These are phyloP conservation scores for Somateria mollissima DNA, from an alignment of 2,797 vertebrate species.

Conservation along the genomic window DNA sequence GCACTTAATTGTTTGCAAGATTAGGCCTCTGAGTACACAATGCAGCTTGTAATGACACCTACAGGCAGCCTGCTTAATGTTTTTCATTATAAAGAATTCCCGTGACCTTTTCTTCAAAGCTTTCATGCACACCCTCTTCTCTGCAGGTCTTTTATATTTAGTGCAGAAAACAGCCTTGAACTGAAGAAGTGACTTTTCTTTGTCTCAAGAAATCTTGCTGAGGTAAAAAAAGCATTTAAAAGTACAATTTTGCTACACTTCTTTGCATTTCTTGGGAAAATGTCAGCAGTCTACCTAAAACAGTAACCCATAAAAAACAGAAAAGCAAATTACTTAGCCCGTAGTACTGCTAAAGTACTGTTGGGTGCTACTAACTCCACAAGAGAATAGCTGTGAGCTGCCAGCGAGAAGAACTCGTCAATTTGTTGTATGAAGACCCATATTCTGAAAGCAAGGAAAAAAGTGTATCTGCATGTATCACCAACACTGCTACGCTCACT, in stretches of 20 bases:
- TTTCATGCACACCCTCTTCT: background rate
- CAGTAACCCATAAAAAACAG: background rate
- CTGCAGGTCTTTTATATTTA: constrained; percentile 12
- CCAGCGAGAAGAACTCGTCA: background rate
- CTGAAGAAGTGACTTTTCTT: constrained; percentile 36
- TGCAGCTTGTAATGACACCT: constrained; percentile 43
- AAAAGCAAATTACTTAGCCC: background rate
- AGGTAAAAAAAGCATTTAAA: constrained; percentile 13
- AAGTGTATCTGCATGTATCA: background rate
- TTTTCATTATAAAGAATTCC: constrained; percentile 8
- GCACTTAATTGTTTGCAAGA: constrained; percentile 34
- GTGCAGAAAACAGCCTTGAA: constrained; percentile 20
- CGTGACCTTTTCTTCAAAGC: constrained; percentile 54
- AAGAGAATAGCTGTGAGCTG: background rate
- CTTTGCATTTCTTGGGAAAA: background rate
- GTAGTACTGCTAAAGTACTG: background rate
- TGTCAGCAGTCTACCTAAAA: background rate
- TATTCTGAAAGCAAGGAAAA: background rate
- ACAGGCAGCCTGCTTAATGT: background rate
- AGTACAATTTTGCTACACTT: background rate
- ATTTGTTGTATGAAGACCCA: background rate
- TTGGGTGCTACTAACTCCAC: background rate
- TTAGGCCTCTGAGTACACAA: background rate
- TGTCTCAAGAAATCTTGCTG: constrained; percentile 16
- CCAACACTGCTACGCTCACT: background rate